These are phyloP conservation scores for Euglossa dilemma DNA, from an alignment of 1,140 invertebrate genomes.

Conservation along the genomic window DNA sequence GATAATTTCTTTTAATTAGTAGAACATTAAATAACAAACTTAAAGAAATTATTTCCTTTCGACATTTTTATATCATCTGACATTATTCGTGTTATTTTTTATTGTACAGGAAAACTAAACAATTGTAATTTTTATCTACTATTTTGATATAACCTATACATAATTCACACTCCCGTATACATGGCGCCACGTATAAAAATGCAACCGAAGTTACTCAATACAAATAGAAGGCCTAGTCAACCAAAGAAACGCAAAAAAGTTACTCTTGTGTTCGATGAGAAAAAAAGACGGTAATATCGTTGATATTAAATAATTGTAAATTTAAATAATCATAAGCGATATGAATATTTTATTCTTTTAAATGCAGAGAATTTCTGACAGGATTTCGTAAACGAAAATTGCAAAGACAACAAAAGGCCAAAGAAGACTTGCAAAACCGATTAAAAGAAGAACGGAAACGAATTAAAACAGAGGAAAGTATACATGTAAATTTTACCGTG, in stretches of 20 bases:
- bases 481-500: background rate
- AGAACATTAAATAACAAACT: background rate
- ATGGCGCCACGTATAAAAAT: conserved; percentile 16
- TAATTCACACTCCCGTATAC: background rate
- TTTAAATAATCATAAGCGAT: background rate
- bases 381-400: conserved; percentile 91
- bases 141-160: background rate
- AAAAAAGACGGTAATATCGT: conserved; percentile 83
- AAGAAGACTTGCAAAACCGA: conserved; percentile 86
- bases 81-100: background rate
- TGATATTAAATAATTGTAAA: background rate
- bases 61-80: background rate
- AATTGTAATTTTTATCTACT: background rate
- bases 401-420: conserved; percentile 87
- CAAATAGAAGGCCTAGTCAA: conserved; percentile 63
- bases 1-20: background rate
- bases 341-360: conserved; percentile 15
- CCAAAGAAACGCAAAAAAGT: conserved; percentile 80
- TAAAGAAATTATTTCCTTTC: background rate
- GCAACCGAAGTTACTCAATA: conserved; percentile 63
- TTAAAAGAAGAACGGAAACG: conserved; percentile 89
- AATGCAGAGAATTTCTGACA: conserved; percentile 86
- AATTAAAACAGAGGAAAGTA: conserved; percentile 87
- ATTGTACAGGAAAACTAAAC: background rate
- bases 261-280: conserved; percentile 84